A percentile compares a stretch with the other conserved stretches of the same genome.
Conservation (phyloP, 1,140 invertebrate species). For the Vollenhovia emeryi region DNA sequence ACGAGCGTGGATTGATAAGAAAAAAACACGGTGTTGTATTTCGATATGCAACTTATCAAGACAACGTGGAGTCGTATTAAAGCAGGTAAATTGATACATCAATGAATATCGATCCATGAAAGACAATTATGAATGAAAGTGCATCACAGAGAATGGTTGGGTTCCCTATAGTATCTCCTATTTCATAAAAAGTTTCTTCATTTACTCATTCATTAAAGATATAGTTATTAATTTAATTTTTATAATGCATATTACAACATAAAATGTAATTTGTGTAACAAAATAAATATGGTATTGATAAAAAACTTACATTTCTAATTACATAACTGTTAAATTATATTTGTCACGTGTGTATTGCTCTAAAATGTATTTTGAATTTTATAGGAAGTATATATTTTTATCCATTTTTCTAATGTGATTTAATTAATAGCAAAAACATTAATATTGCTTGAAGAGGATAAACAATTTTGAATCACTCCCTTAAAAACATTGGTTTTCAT, state of each 20-base stretch:
- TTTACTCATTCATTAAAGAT: neutral
- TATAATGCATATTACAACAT: neutral
- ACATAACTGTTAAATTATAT: neutral
- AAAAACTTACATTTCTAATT: neutral
- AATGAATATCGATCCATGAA: conserved; percentile 58
- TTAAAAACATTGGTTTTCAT: neutral
- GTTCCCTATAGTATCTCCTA: neutral
- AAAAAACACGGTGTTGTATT: conserved; percentile 48
- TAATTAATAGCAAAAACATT: neutral
- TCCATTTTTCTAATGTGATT: neutral
- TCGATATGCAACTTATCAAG: conserved; percentile 52
- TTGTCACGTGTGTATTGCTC: neutral
- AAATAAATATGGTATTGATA: neutral
- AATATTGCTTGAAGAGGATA: neutral
- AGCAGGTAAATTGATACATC: conserved; percentile 63
- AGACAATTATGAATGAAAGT: conserved; percentile 65
- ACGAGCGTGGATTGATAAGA: conserved; percentile 52
- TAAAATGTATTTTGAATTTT: conserved; percentile 4
- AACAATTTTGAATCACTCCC: neutral
- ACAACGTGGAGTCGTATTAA: conserved; percentile 8
- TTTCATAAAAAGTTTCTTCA: neutral
- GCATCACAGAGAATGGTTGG: neutral
- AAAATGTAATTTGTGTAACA: no score
- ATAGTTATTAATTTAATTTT: neutral
- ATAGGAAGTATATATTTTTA: neutral